These are phyloP conservation scores for Paramormyrops kingsleyae DNA, from an alignment of 2,113 vertebrate species.

Conservation along the genomic window DNA sequence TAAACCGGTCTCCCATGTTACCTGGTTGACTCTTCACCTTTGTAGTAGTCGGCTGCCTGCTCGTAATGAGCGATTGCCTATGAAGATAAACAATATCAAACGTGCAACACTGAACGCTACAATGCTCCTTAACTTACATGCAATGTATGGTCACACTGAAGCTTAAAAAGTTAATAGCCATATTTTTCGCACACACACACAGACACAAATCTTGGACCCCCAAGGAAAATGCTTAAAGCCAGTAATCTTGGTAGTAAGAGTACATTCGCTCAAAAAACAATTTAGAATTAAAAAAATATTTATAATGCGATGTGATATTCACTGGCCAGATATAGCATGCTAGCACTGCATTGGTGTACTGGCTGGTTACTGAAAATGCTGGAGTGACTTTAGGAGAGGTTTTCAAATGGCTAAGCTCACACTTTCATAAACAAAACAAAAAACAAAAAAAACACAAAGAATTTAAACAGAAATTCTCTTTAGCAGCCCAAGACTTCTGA, in stretches of 20 bases:
- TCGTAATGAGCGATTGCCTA: conserved; percentile 87
- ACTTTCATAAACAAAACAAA: not conserved
- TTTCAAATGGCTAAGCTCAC: not conserved
- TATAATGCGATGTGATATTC: not conserved
- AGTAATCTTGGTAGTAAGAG: not conserved
- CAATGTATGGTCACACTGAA: not conserved
- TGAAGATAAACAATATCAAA: not conserved
- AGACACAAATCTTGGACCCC: not conserved
- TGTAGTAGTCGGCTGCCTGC: conserved; percentile 89
- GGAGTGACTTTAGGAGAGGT: not conserved
- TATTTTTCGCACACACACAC: not conserved
- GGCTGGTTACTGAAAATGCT: not conserved
- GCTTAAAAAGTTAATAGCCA: not conserved
- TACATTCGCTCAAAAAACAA: not conserved
- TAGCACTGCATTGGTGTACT: not conserved
- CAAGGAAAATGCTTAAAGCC: not conserved
- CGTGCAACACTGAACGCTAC: not conserved
- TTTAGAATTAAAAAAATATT: not conserved
- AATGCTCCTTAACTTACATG: not conserved
- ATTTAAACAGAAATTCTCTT: not conserved
- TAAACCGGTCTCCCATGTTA: conserved; percentile 18
- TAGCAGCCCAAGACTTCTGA: not conserved
- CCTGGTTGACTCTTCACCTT: conserved; percentile 89
- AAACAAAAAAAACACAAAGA: too few relatives aligned
- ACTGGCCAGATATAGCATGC: not conserved